Evolutionary conservation across 2,113 vertebrate species (phyloP), one percentile per base, ranked within the genome.

Genomic region (Canis aureus): DNA sequence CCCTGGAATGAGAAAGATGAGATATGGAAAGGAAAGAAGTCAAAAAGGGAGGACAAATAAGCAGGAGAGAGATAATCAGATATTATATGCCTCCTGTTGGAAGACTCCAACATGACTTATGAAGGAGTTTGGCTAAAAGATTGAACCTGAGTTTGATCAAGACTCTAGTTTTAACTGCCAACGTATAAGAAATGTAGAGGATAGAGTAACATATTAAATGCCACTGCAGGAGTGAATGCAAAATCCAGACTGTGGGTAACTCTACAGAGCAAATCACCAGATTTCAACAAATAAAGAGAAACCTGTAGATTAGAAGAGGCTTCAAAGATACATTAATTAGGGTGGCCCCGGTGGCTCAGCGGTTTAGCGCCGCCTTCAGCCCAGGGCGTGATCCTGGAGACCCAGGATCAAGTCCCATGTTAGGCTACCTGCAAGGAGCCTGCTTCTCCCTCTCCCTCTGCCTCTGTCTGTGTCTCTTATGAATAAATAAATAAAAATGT

Each of bases 211-310:
- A 81, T 55, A 53, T 49, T 89, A 74, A 95, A 89, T 80, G 71
- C 38, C 57, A 89, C 62, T 4, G 13, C 53, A 93, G 49, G 13
- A 35, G 53, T 15, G n/a, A 51, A 57, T 35, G 13, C 43, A 85
- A 96, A 89, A 86, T 86, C 32, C 74, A 92, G 43, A 57, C 53
- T 43, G 27, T 74, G 27, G 19, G 27, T 81, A 80, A 92, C 64
- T 74, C 51, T 67, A 62, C 5, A 74, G 55, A 94, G 32, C 1
- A 27, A 76, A 9, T 23, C 66, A 85, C n/a, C 43, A 80, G 22
- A 12, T 86, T 84, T 95, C n/a, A 94, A 71, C 53, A 94, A 89
- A 94, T 38, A 22, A 71, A 91, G 64, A 74, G 35, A 95, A 89
- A 66, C 1, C 38, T 57, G 64, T 27, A 64, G 59, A 86, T 57